A percentile compares a stretch with the other conserved stretches of the same genome.
These are phyloP conservation scores for Polypterus bichir DNA, from an alignment of 2,113 vertebrate genomes.

Conservation along the genomic window DNA sequence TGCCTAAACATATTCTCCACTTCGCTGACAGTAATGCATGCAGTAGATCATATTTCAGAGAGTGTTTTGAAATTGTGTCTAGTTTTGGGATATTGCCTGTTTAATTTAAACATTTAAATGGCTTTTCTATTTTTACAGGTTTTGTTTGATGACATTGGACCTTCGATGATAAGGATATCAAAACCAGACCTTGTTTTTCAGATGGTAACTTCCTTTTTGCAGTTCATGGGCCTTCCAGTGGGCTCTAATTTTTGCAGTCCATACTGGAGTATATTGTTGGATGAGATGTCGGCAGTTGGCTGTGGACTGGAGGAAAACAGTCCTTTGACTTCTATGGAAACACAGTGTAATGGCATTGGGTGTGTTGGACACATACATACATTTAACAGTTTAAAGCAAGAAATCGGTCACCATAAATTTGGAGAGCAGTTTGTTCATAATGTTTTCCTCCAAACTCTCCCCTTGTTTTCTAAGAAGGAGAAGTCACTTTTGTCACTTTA, in stretches of 20 bases:
- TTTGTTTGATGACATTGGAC: slow-evolving; percentile 83
- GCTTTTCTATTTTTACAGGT: slow-evolving; percentile 49
- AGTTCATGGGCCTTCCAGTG: slow-evolving; percentile 74
- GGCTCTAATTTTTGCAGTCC: slow-evolving; percentile 32
- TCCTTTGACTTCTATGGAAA: slow-evolving; percentile 49
- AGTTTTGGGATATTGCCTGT: slow-evolving; percentile 3
- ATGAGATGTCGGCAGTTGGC: slow-evolving; percentile 61
- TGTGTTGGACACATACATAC: slow-evolving; percentile 62
- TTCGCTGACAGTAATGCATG: no score
- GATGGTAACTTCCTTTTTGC: slow-evolving; percentile 65
- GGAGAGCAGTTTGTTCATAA: slow-evolving; percentile 77
- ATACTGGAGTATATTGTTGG: slow-evolving; percentile 60
- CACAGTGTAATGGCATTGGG: slow-evolving; percentile 47
- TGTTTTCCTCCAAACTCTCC: slow-evolving; percentile 55
- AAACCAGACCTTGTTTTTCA: slow-evolving; percentile 48
- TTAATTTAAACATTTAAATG: slow-evolving; percentile 7
- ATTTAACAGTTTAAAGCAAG: slow-evolving; percentile 36
- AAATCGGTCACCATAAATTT: slow-evolving; percentile 56
- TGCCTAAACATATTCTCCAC: no score
- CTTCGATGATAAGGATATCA: slow-evolving; percentile 66
- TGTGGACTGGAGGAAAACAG: slow-evolving; percentile 31
- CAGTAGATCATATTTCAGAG: background rate
- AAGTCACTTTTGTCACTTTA: slow-evolving; percentile 51
- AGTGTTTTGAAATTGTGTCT: background rate
- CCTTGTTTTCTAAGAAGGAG: slow-evolving; percentile 49